phyloP scores from a whole-genome alignment of 2,888 invertebrate species.

The Nematopogon swammerdamellus region DNA sequence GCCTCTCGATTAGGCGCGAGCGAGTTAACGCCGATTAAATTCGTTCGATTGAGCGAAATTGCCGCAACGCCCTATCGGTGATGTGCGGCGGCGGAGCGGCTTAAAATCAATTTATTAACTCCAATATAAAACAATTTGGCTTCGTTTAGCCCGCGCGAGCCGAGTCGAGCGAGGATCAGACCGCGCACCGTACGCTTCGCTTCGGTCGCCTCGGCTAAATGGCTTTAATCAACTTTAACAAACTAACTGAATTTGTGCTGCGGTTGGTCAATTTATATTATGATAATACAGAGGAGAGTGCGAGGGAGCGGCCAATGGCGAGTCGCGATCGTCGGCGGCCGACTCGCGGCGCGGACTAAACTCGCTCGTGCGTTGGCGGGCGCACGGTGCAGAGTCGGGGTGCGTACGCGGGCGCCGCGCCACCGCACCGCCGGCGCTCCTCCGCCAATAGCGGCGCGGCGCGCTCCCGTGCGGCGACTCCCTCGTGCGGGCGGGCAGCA shows the following conservation, averaged over 20 bases:
- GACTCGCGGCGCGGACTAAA: constrained; percentile 1
- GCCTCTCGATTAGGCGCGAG: background rate
- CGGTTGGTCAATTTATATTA: constrained; percentile 60
- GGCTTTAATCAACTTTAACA: constrained; percentile 59
- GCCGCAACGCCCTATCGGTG: constrained; percentile 13
- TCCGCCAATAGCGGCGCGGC: constrained; percentile 2
- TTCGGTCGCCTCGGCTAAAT: constrained; percentile 53
- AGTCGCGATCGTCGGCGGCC: constrained; percentile 18
- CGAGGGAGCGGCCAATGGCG: constrained; percentile 2
- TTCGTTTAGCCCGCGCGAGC: constrained; percentile 34
- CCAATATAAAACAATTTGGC: constrained; percentile 49
- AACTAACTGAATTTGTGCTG: constrained; percentile 55
- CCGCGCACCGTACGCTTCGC: constrained; percentile 47
- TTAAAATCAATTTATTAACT: constrained; percentile 15
- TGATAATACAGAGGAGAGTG: constrained; percentile 34
- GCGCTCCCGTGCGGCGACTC: constrained; percentile 1
- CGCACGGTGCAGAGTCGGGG: constrained; percentile 26
- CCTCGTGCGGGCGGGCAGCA: background rate
- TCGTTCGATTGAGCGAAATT: constrained; percentile 15
- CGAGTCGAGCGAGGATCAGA: constrained; percentile 42
- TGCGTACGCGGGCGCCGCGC: constrained; percentile 10
- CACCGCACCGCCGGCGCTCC: constrained; percentile 11
- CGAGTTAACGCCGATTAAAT: constrained; percentile 10
- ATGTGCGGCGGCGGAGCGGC: constrained; percentile 6
- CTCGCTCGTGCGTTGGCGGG: constrained; percentile 9